Percentiles rank a stretch among this genome's conserved stretches.
phyloP scores from a whole-genome alignment of 2,113 vertebrate genomes.

The Bolborhynchus lineola region DNA sequence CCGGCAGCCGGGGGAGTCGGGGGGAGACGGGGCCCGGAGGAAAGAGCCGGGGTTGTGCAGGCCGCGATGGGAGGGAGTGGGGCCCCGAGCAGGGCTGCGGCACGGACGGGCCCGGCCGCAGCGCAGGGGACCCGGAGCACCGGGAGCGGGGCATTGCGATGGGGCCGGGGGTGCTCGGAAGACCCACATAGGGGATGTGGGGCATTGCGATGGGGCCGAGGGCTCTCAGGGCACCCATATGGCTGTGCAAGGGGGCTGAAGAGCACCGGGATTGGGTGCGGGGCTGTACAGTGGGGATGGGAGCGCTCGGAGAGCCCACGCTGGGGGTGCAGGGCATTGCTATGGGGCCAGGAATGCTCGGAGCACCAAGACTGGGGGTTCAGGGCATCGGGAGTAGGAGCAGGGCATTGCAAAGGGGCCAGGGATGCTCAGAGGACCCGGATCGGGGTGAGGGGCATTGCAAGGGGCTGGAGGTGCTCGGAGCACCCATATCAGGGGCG shows the following conservation, averaged over 20 bases:
- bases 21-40: not conserved
- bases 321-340: not conserved
- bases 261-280: fast-evolving
- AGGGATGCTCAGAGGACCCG: not conserved
- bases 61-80: not conserved
- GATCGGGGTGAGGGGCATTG: no score
- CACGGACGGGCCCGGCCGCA: not conserved
- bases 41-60: not conserved
- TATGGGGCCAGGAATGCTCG: not conserved
- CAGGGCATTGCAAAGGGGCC: fast-evolving
- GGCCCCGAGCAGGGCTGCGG: not conserved
- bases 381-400: not conserved
- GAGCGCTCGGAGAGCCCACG: not conserved
- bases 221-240: not conserved
- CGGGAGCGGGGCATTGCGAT: not conserved
- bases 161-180: not conserved
- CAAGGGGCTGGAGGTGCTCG: not conserved
- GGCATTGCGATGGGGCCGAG: not conserved
- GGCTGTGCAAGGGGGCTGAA: not conserved
- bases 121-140: not conserved
- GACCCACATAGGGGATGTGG: no score
- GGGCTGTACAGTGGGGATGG: not conserved
- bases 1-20: not conserved
- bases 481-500: not conserved
- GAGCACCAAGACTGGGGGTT: not conserved